Conservation (phyloP, 2,888 invertebrate species). For the Glaucopsyche alexis region DNA sequence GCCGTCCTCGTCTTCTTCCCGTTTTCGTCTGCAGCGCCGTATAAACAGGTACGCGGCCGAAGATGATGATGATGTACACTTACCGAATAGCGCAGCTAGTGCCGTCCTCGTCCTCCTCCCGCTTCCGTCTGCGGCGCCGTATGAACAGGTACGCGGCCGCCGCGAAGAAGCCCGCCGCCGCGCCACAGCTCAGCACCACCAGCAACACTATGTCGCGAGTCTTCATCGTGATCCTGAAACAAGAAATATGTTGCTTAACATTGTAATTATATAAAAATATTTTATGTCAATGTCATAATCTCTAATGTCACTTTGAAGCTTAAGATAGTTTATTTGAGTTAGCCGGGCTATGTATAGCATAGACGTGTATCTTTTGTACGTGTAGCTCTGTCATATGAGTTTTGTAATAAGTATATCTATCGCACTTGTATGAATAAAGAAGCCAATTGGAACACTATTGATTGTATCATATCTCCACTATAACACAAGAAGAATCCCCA, state of each 20-base stretch:
- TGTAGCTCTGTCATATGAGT: no score
- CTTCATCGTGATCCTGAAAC: conserved; percentile 79
- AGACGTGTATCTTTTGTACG: no score
- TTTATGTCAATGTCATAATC: no score
- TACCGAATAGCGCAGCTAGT: conserved; percentile 72
- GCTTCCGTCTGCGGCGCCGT: conserved; percentile 79
- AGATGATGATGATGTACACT: neutral
- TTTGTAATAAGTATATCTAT: no score
- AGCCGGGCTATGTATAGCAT: no score
- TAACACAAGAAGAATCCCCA: no score
- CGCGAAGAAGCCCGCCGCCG: conserved; percentile 79
- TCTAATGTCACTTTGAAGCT: no score
- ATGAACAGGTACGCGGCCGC: conserved; percentile 78
- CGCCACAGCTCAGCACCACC: conserved; percentile 82
- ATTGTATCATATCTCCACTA: no score
- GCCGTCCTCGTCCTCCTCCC: conserved; percentile 79
- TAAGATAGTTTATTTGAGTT: no score
- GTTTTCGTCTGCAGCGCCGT: conserved; percentile 79
- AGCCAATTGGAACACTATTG: no score
- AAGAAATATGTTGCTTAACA: neutral
- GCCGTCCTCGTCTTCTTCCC: conserved; percentile 79
- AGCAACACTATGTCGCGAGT: conserved; percentile 83
- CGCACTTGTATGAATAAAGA: no score
- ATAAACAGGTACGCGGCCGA: conserved; percentile 78
- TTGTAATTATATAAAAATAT: no score